A percentile compares a stretch with the other conserved stretches of the same genome.
Evolutionary conservation across 2,888 invertebrate species (phyloP).

Genomic region (Cephus nigrinus): DNA sequence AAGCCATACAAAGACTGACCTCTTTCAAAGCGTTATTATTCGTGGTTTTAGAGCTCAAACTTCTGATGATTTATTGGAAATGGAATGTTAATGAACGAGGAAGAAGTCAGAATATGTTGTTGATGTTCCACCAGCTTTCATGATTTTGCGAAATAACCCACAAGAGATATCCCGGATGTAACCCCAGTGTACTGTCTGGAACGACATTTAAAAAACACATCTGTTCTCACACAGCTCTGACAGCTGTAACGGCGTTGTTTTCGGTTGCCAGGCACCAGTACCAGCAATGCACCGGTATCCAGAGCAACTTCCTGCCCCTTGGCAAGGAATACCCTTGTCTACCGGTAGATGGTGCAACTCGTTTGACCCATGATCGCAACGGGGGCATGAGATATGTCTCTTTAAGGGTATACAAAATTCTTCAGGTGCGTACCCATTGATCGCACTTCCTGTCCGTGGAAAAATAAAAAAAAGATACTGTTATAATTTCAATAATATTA

Average conservation of each 20-base stretch:
- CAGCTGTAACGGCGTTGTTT: slow-evolving; percentile 45
- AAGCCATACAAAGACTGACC: background rate
- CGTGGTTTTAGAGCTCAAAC: background rate
- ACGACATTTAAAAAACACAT: slow-evolving; percentile 36
- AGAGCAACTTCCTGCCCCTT: background rate
- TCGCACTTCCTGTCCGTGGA: background rate
- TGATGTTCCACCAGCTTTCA: background rate
- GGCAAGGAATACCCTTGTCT: slow-evolving; percentile 10
- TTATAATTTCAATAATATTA: too few relatives aligned
- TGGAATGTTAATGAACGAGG: background rate
- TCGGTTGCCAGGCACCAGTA: slow-evolving; percentile 43
- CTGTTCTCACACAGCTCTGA: slow-evolving; percentile 32
- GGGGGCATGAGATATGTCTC: background rate
- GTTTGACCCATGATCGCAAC: slow-evolving; percentile 12
- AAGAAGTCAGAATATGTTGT: background rate
- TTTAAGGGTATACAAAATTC: background rate
- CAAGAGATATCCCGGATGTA: background rate
- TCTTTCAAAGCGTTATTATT: background rate
- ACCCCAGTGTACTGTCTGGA: background rate
- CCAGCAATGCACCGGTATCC: slow-evolving; percentile 27
- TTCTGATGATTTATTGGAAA: background rate
- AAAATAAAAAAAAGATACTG: background rate
- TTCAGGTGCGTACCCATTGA: background rate
- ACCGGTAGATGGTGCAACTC: slow-evolving; percentile 24
- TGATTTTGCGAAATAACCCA: background rate